Base-by-base conservation (phyloP, 1,140 invertebrate genomes). In the Hestina assimilis region DNA sequence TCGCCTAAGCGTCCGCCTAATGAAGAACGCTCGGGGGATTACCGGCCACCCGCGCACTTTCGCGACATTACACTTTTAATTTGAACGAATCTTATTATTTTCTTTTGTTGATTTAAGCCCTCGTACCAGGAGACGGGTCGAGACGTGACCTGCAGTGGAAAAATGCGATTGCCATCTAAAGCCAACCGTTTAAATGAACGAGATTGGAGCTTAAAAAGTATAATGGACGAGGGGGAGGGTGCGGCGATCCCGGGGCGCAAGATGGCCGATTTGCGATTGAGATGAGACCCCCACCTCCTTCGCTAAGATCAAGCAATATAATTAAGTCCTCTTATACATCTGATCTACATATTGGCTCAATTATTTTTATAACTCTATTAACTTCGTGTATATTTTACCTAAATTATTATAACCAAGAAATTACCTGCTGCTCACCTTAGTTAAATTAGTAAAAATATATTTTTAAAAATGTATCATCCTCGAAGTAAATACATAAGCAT, bases 11-110 rank as follows among this genome's bases (percentile, higher is more conserved):
- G 67, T 64, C 67, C 69, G 71, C 63, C 73, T 88, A 87, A 87
- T 88, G 85, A 87, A 88, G 79, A 83, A 59, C 57, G 72, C 69
- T 63, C 65, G 56, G 59, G 74, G 82, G 83, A 88, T 88, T 85
- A 88, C 68, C 55, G 60, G 60, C 69, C 76, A 70, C 72, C 70
- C 60, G 70, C 76, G 71, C 70, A 79, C 77, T 84, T 79, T 82
- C 79, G 71, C 81, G 89, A 91, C 90, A 90, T 91, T 91, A 91
- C 89, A 90, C 91, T 91, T 91, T 91, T 91, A 91, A 91, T 91
- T 91, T 91, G 89, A 90, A 90, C 80, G 89, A 91, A 89, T 87
- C 89, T 91, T 91, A 90, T 91, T 91, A 89, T 89, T 89, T 89
- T 91, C 90, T 90, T 89, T 89, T 91, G 90, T 91, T 91, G 91